Conservation (phyloP, 2,113 vertebrate genomes). For the Phalacrocorax pelagicus region DNA sequence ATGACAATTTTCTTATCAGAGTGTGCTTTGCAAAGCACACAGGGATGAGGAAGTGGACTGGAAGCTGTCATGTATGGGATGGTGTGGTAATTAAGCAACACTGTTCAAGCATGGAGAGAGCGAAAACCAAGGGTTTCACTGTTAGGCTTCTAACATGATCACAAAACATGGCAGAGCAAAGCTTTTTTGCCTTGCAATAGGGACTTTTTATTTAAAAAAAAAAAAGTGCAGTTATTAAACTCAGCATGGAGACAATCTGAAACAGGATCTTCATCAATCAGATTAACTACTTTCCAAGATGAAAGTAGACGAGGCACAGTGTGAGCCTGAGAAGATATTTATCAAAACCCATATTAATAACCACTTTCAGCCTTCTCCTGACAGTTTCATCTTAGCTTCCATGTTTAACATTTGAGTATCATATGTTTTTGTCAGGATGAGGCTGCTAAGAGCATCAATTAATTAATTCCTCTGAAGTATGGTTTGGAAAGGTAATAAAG, state of each 20-base stretch:
- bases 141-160: background rate
- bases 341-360: conserved; percentile 91
- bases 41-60: background rate
- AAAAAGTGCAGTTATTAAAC: conserved; percentile 76
- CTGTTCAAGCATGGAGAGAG: background rate
- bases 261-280: conserved; percentile 92
- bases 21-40: conserved; percentile 24
- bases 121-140: background rate
- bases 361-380: conserved; percentile 83
- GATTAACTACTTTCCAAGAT: conserved; percentile 86
- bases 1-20: conserved; percentile 41
- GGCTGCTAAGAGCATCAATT: conserved; percentile 82
- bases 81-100: conserved; percentile 38
- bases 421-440: conserved; percentile 87
- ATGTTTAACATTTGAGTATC: conserved; percentile 86
- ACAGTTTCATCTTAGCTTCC: conserved; percentile 86
- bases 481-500: conserved; percentile 83
- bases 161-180: conserved; percentile 26
- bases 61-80: background rate
- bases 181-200: conserved; percentile 49
- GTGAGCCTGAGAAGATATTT: conserved; percentile 86
- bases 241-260: conserved; percentile 86
- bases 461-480: conserved; percentile 85
- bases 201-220: conserved; percentile 31
- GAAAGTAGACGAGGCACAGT: conserved; percentile 86